phyloP scores from a whole-genome alignment of 2,113 vertebrate genomes.

The Oreochromis aureus region DNA sequence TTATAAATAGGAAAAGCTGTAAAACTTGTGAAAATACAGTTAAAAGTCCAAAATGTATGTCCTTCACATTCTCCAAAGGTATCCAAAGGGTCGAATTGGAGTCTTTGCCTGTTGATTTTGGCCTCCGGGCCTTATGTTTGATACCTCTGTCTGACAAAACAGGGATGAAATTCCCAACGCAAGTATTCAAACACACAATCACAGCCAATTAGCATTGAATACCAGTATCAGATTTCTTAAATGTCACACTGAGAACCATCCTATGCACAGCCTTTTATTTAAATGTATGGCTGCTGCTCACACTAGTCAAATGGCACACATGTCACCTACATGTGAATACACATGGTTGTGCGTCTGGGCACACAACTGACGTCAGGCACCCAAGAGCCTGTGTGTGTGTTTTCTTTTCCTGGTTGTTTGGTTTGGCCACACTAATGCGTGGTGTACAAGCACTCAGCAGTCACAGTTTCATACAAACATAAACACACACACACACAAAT shows the following conservation, averaged over 20 bases:
- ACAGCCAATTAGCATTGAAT: neutral
- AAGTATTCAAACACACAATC: neutral
- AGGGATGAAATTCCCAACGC: neutral
- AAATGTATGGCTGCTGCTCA: slow-evolving; percentile 20
- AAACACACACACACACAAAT: neutral
- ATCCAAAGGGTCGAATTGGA: neutral
- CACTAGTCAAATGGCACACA: slow-evolving; percentile 48
- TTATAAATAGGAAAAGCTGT: neutral
- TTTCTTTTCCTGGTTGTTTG: slow-evolving; percentile 53
- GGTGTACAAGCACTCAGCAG: slow-evolving; percentile 46
- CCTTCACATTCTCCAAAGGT: neutral
- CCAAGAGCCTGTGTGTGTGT: slow-evolving; percentile 42
- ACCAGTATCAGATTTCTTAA: neutral
- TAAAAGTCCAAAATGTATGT: neutral
- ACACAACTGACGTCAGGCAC: slow-evolving; percentile 45
- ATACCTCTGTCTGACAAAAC: neutral
- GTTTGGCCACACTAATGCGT: slow-evolving; percentile 40
- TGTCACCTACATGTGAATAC: slow-evolving; percentile 54
- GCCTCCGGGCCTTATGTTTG: neutral
- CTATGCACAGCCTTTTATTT: slow-evolving; percentile 3
- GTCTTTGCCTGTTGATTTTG: neutral
- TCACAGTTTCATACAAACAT: slow-evolving; percentile 47
- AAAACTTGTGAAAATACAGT: neutral
- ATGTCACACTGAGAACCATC: neutral
- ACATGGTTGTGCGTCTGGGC: slow-evolving; percentile 55